Percentiles rank a stretch among this genome's conserved stretches.
phyloP scores from a whole-genome alignment of 1,140 invertebrate genomes.

The Drosophila yakuba region DNA sequence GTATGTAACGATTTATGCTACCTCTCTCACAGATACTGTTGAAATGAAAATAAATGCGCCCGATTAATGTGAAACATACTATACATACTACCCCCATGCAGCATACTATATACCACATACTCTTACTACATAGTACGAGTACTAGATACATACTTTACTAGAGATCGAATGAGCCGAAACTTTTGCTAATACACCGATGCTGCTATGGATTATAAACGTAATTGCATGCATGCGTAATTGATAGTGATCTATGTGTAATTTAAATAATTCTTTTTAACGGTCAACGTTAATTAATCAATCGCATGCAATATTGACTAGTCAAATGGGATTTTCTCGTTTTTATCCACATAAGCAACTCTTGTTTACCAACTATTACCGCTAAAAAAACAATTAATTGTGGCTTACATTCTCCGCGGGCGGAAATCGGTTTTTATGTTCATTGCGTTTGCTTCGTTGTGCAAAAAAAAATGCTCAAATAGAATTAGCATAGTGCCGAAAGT shows the following conservation, averaged over 20 bases:
- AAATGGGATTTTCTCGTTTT: constrained; percentile 10
- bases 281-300: constrained; percentile 19
- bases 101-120: no score
- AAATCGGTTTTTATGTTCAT: constrained; percentile 24
- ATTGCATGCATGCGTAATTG: constrained; percentile 54
- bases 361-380: background rate
- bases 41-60: constrained; percentile 27
- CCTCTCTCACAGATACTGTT: constrained; percentile 71
- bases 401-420: constrained; percentile 64
- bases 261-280: constrained; percentile 20
- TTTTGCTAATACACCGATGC: constrained; percentile 2
- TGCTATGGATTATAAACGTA: constrained; percentile 31
- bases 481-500: constrained; percentile 15
- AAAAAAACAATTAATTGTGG: background rate
- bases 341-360: background rate
- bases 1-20: constrained; percentile 71
- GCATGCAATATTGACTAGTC: constrained; percentile 13
- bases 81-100: background rate
- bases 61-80: constrained; percentile 10
- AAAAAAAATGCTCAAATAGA: constrained; percentile 49
- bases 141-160: constrained; percentile 2
- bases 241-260: constrained; percentile 65
- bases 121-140: no score
- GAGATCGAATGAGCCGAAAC: constrained; percentile 16
- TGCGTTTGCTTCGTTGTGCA: background rate